These are phyloP conservation scores for Myotis planiceps DNA, from an alignment of 2,797 vertebrate species.

Conservation along the genomic window DNA sequence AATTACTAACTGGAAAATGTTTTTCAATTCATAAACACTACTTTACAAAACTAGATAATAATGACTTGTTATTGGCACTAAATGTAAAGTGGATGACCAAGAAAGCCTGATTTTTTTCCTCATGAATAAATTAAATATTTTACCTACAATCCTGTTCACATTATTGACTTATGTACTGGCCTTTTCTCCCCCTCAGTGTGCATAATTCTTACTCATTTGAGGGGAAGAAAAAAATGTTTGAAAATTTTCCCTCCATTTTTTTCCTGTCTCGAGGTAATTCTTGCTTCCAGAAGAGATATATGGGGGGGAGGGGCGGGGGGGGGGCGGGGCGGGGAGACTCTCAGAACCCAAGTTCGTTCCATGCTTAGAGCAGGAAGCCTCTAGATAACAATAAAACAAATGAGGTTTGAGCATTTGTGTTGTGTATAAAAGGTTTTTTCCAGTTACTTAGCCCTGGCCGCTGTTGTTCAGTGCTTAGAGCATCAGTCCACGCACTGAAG, in stretches of 20 bases:
- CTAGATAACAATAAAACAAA: background rate
- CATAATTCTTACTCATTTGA: background rate
- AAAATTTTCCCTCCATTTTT: background rate
- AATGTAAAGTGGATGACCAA: background rate
- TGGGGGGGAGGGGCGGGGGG: rapidly evolving
- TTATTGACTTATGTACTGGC: background rate
- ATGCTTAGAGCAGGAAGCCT: background rate
- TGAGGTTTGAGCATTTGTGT: background rate
- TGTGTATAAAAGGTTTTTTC: background rate
- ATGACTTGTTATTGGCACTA: background rate
- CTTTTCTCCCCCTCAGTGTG: rapidly evolving
- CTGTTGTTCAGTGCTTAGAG: too few species aligned
- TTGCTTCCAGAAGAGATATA: background rate
- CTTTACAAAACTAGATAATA: background rate
- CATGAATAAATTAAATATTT: background rate
- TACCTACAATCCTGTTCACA: background rate
- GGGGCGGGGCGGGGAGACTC: background rate
- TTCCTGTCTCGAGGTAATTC: background rate
- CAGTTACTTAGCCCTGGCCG: too few species aligned
- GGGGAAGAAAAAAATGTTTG: background rate
- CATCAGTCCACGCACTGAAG: too few species aligned
- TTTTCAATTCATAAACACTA: background rate
- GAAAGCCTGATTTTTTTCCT: background rate
- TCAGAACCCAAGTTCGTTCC: background rate
- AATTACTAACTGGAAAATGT: background rate